A percentile compares a stretch with the other conserved stretches of the same genome.
These are phyloP conservation scores for Polydrusus pterygomalis DNA, from an alignment of 2,888 invertebrate species.

Conservation along the genomic window DNA sequence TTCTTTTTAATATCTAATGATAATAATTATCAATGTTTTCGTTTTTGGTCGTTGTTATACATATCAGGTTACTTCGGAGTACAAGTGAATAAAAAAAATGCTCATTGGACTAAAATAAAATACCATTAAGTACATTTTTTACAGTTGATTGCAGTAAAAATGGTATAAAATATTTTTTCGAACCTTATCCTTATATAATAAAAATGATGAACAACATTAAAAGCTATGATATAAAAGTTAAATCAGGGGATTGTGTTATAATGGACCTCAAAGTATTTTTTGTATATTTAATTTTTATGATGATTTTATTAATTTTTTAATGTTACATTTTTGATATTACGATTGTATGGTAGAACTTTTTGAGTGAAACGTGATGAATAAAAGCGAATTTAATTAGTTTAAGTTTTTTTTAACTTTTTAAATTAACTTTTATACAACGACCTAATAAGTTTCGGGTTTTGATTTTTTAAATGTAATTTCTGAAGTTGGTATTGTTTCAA, in stretches of 20 bases:
- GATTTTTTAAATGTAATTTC: too few relatives aligned
- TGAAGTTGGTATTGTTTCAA: too few relatives aligned
- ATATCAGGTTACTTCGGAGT: too few relatives aligned
- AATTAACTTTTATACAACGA: too few relatives aligned
- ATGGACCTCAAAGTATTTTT: conserved; percentile 49
- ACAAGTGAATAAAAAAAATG: too few relatives aligned
- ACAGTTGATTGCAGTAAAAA: background rate
- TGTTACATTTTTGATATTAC: background rate
- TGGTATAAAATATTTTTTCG: background rate
- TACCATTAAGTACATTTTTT: background rate
- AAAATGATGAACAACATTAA: background rate
- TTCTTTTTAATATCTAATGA: too few relatives aligned
- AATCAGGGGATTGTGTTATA: conserved; percentile 46
- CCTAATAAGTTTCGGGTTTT: too few relatives aligned
- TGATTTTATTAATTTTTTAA: background rate
- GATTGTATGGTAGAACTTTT: conserved; percentile 19
- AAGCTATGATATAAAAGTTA: conserved; percentile 14
- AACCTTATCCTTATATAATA: background rate
- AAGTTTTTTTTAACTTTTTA: too few relatives aligned
- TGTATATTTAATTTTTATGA: conserved; percentile 24
- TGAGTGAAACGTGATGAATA: background rate
- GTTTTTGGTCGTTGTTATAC: too few relatives aligned
- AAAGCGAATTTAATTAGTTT: too few relatives aligned
- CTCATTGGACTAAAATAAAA: too few relatives aligned
- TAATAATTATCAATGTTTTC: too few relatives aligned